phyloP scores from a whole-genome alignment of 2,113 vertebrate genomes.

The Balaeniceps rex region DNA sequence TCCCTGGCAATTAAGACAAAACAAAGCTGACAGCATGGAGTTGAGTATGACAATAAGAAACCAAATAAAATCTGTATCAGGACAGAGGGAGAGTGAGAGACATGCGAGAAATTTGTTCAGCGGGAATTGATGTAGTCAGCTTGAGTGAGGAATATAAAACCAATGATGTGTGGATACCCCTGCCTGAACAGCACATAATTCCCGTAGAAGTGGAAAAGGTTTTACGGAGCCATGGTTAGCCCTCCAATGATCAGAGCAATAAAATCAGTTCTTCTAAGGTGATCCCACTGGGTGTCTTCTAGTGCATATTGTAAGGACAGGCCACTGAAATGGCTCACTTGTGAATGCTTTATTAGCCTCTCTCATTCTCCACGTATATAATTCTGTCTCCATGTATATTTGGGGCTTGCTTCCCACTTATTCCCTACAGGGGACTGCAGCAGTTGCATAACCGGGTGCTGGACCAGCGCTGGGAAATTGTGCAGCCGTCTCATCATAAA shows the following conservation, averaged over 20 bases:
- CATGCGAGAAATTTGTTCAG: neutral
- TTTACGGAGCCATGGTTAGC: neutral
- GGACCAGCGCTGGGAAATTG: neutral
- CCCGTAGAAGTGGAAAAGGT: neutral
- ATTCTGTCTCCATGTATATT: neutral
- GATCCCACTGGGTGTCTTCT: neutral
- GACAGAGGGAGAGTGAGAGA: neutral
- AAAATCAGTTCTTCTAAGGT: neutral
- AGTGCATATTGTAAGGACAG: neutral
- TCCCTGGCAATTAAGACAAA: neutral
- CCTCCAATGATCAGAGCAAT: neutral
- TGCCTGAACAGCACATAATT: neutral
- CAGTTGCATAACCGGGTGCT: neutral
- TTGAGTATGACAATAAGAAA: constrained; percentile 1
- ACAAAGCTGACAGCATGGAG: neutral
- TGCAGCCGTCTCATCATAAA: neutral
- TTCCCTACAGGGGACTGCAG: neutral
- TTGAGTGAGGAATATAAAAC: constrained; percentile 4
- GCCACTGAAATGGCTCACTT: neutral
- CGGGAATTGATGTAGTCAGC: neutral
- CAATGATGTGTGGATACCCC: neutral
- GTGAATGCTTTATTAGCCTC: neutral
- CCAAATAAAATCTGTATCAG: neutral
- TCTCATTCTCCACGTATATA: neutral
- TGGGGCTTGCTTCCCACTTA: neutral